Evolutionary conservation across 2,797 vertebrate genomes (phyloP).

Genomic region (Siniperca scherzeri): DNA sequence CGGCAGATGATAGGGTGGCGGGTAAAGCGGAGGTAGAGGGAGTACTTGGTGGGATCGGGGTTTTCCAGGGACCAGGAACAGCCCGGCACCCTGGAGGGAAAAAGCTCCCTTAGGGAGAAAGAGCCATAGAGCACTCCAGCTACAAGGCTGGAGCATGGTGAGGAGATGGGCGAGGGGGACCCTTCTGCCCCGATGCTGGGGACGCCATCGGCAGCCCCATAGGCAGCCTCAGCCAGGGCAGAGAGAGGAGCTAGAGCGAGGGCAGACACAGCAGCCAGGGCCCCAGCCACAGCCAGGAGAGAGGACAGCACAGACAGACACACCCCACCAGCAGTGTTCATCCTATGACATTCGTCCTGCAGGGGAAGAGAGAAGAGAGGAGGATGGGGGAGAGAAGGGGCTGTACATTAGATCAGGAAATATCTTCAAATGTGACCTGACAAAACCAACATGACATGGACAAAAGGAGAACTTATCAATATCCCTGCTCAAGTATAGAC

Average conservation of each 20-base stretch:
- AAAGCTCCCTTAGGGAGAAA: conserved; percentile 98
- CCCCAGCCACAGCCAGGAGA: conserved; percentile 92
- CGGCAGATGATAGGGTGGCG: conserved; percentile 93
- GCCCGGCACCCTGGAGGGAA: conserved; percentile 92
- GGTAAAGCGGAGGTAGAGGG: conserved; percentile 97
- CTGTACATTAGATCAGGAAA: conserved; percentile 35
- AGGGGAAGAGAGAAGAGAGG: conserved; percentile 51
- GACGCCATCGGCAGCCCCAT: conserved; percentile 69
- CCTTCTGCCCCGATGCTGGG: conserved; percentile 72
- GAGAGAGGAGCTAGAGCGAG: conserved; percentile 78
- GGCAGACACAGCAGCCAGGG: conserved; percentile 84
- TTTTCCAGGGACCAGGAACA: conserved; percentile 99
- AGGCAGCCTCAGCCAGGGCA: conserved; percentile 75
- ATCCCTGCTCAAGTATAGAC: background rate
- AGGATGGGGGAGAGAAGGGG: background rate
- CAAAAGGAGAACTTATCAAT: conserved; percentile 20
- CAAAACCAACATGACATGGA: conserved; percentile 14
- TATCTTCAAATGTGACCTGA: conserved; percentile 36
- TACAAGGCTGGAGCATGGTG: conserved; percentile 95
- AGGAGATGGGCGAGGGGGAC: conserved; percentile 62
- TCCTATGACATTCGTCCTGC: conserved; percentile 99
- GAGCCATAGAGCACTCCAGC: conserved; percentile 98
- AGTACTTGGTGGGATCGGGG: conserved; percentile 98
- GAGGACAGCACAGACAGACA: conserved; percentile 99
- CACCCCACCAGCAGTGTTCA: conserved; percentile 99